phyloP scores from a whole-genome alignment of 2,888 invertebrate species.

The Geotrupes spiniger region DNA sequence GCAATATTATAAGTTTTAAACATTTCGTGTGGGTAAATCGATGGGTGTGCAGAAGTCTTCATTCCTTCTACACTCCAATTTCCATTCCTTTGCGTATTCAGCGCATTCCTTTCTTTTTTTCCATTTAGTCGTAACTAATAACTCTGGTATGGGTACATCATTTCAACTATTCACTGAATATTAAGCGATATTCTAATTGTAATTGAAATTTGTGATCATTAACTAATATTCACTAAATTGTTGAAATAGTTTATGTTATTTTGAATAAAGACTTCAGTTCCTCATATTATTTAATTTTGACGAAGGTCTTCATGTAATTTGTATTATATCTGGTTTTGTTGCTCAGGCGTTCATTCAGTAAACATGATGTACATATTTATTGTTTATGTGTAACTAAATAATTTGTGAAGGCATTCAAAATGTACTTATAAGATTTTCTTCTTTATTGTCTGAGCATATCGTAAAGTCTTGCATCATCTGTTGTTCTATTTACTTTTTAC shows the following conservation, averaged over 20 bases:
- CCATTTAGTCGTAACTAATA: background rate
- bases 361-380: too few relatives aligned
- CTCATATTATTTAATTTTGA: background rate
- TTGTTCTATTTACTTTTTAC: too few relatives aligned
- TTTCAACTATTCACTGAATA: too few relatives aligned
- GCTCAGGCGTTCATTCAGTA: too few relatives aligned
- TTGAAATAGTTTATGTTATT: slow-evolving; percentile 1
- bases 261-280: background rate
- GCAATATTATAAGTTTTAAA: slow-evolving; percentile 17
- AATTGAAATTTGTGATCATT: background rate
- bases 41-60: slow-evolving; percentile 48
- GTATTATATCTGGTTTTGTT: too few relatives aligned
- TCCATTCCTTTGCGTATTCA: slow-evolving; percentile 44
- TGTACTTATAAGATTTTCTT: too few relatives aligned
- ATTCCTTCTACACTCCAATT: slow-evolving; percentile 48
- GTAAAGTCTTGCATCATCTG: too few relatives aligned
- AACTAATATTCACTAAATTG: background rate
- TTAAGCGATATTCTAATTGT: too few relatives aligned
- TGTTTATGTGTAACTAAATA: too few relatives aligned
- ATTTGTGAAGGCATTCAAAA: too few relatives aligned
- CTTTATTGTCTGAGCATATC: too few relatives aligned
- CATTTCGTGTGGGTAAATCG: slow-evolving; percentile 39
- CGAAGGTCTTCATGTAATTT: background rate
- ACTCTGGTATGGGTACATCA: slow-evolving; percentile 3
- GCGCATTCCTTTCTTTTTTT: slow-evolving; percentile 32